Conservation (phyloP, 2,797 vertebrate genomes). For the Smutsia gigantea region DNA sequence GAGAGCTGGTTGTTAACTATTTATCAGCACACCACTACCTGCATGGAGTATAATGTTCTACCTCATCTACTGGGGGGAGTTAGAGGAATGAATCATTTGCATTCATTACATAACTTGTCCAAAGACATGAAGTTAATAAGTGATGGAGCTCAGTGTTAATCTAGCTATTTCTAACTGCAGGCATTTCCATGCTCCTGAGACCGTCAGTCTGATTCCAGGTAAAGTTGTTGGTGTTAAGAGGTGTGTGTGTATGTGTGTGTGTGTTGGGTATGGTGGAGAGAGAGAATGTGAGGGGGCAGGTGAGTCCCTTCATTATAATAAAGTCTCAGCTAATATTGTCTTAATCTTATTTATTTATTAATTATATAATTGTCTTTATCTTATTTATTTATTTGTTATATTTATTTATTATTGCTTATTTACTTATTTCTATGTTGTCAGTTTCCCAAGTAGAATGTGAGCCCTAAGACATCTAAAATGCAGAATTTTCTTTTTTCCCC, state of each 20-base stretch:
- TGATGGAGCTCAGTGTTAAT: not conserved
- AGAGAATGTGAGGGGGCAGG: not conserved
- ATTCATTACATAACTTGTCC: not conserved
- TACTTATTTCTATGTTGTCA: not conserved
- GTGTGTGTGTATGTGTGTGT: not conserved
- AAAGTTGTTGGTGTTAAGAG: not conserved
- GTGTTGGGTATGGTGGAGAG: not conserved
- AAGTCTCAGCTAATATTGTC: not conserved
- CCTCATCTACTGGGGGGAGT: not conserved
- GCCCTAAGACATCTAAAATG: not conserved
- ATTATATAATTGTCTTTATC: too few species aligned
- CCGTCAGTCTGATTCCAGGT: not conserved
- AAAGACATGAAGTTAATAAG: not conserved
- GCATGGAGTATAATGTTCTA: not conserved
- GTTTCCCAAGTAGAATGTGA: not conserved
- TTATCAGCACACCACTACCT: not conserved
- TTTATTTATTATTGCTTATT: not conserved
- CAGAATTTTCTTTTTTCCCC: not conserved
- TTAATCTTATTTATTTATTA: not conserved
- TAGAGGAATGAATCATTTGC: too few species aligned
- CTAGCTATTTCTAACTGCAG: not conserved
- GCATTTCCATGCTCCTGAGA: not conserved
- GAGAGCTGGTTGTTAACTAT: not conserved
- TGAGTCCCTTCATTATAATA: not conserved
- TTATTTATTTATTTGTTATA: too few species aligned